Evolutionary conservation across 2,888 invertebrate genomes (phyloP), one percentile per base, ranked within the genome.

Genomic region (Myopa testacea): DNA sequence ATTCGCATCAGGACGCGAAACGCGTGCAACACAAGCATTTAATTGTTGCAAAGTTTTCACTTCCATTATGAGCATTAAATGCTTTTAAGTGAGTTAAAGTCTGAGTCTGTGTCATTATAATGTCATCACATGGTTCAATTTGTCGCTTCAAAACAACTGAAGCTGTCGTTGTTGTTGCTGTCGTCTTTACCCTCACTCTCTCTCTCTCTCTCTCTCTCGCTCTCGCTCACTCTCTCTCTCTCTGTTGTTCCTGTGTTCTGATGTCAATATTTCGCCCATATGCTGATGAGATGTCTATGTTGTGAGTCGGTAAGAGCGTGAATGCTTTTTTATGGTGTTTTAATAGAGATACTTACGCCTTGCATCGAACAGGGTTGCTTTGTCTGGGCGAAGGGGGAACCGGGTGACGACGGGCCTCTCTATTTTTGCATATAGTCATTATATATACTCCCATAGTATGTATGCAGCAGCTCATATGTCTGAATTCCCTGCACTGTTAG

Each of bases 21-120:
- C 7, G 45, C 45, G 45, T 45, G 26, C 26, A 7, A 10, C 37
- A 37, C 16, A 65, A 65, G 65, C 65, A 65, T 65, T 38, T 65
- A 65, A 65, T 65, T 37, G 37, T 38, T 38, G 37, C 65, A 12
- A 65, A 16, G 4, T 38, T 65, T 14, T 65, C 12, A 34, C 37
- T 65, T 34, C 34, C 65, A 37, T 65, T 65, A 4, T 26, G n/a
- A 16, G 19, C 3, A 62, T 65, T 14, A 38, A 65, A 65, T 14
- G 37, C 65, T 38, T 65, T 38, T 65, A 65, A 65, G 26, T 65
- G 65, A 38, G 37, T 38, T 37, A 65, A 37, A 65, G 65, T 26
- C 62, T 26, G 5, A 38, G 65, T 26, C 62, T n/a, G 5, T 26
- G 62, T 62, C 26, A 34, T 62, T 6, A 4, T 45, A 45, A 19